Base-by-base conservation (phyloP, 1,140 invertebrate species). In the Lordiphosa mommai region DNA sequence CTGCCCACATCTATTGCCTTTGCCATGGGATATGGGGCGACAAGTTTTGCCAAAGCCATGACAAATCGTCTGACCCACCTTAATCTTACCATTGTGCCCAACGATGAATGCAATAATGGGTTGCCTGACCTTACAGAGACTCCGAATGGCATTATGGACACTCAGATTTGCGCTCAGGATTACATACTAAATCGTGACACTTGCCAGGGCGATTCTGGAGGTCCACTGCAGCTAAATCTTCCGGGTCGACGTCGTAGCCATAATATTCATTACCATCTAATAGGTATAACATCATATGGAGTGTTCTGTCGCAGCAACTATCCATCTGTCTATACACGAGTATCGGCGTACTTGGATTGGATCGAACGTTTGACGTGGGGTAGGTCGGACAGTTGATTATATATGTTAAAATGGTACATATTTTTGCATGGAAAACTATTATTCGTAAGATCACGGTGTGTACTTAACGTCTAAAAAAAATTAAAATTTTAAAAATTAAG, bases 321-420 rank as follows among this genome's bases (percentile, higher is more conserved):
- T 16, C 90, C 90, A 3, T 90, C 90, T 4, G 89, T 91, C 4
- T 91, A 91, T 44, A 91, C 90, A 0, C 80, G 90, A 16, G 87
- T 91, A 1, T 86, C 86, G 1, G 82, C 84, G 2, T 91, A 87
- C 56, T 40, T 91, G 8, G 89, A 90, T 40, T 92, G 91, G 91
- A 91, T 92, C 23, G 90, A 91, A 59, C 60, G 53, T 4, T 65
- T 82, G 20, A 74, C 89, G 8, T 90, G 90, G 90, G 37, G 13
- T n/a, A 29, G 20, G 5, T 1, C 20, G 20, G 40, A 43, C 2
- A 43, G 3, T 12, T 13, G 20, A 43, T 13, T 8, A 9, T n/a
- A n/a, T n/a, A n/a, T n/a, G n/a, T n/a, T n/a, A n/a, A n/a, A n/a
- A n/a, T n/a, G n/a, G n/a, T n/a, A n/a, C n/a, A n/a, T n/a, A n/a